Evolutionary conservation across 2,888 invertebrate species (phyloP).

Genomic region (Philaethria dido): DNA sequence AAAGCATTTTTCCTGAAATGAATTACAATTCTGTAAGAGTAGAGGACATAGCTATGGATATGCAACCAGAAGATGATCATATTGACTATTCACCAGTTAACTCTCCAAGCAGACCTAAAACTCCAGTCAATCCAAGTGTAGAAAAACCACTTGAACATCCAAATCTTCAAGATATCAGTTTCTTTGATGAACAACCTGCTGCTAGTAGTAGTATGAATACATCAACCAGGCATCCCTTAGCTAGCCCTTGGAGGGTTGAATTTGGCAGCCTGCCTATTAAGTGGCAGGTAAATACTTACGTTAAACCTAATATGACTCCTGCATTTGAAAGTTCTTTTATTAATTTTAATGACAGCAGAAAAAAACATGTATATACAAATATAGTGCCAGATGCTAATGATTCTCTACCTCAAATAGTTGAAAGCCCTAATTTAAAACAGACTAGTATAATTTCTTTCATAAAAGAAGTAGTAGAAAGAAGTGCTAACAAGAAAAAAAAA

Average conservation of each 20-base stretch:
- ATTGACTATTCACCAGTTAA: slow-evolving; percentile 73
- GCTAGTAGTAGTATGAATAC: slow-evolving; percentile 76
- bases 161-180: slow-evolving; percentile 66
- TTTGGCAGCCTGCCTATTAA: slow-evolving; percentile 72
- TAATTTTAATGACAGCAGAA: slow-evolving; percentile 62
- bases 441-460: slow-evolving; percentile 76
- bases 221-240: slow-evolving; percentile 63
- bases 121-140: slow-evolving; percentile 32
- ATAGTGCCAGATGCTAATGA: slow-evolving; percentile 58
- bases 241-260: slow-evolving; percentile 78
- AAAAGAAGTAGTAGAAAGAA: slow-evolving; percentile 68
- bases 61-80: slow-evolving; percentile 56
- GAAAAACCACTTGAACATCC: slow-evolving; percentile 56
- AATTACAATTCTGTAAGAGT: slow-evolving; percentile 63
- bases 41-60: slow-evolving; percentile 72
- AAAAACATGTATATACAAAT: slow-evolving; percentile 77
- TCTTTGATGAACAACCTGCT: slow-evolving; percentile 74
- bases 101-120: slow-evolving; percentile 54
- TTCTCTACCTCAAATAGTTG: slow-evolving; percentile 54
- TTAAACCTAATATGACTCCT: slow-evolving; percentile 80
- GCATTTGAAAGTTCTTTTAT: slow-evolving; percentile 76
- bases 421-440: slow-evolving; percentile 65
- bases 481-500: slow-evolving; percentile 63
- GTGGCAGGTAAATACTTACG: slow-evolving; percentile 74
- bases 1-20: slow-evolving; percentile 35